Evolutionary conservation across 2,113 vertebrate species (phyloP), one percentile per base, ranked within the genome.

Genomic region (Ochotona curzoniae): DNA sequence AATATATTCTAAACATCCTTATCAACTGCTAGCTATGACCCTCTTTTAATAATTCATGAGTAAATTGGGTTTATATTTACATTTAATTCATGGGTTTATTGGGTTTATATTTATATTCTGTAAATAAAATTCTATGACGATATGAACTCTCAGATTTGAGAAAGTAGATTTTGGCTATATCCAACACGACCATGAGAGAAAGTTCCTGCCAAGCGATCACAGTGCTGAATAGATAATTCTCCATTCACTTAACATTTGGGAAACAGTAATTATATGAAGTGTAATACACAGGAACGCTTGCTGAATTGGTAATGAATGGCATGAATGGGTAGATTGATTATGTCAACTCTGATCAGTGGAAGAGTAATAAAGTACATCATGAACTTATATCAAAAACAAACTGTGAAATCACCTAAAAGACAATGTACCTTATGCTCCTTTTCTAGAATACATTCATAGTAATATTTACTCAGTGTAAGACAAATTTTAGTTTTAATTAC

Each of bases 81-180:
- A 44, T 44, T 44, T 88, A 93, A 90, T 51, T 94, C 63, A 93
- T 9, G 15, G 23, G 63, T 20, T 60, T 75, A 91, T 8, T 63
- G 17, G 18, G 1, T 30, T 92, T 44, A 32, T 44, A 44, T 28
- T 92, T 81, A 89, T 44, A 83, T 70, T 85, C 61, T 92, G 28
- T 64, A 83, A 86, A 94, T 21, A 89, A 87, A 95, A 90, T 90
- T 91, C 38, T 94, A 61, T n/a, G 13, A 90, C 74, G 15, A 95
- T 51, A 28, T 93, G 8, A 94, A 79, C 69, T 35, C 47, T n/a
- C 64, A 54, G 71, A 78, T 23, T 89, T 90, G 25, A 92, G 74
- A 87, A 92, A 84, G 80, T 32, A 15, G 49, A 47, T 60, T 87
- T 89, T 54, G 84, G n/a, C 47, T 80, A 67, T 78, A 88, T 79